phyloP scores from a whole-genome alignment of 2,888 invertebrate genomes.

The Apeira syringaria region DNA sequence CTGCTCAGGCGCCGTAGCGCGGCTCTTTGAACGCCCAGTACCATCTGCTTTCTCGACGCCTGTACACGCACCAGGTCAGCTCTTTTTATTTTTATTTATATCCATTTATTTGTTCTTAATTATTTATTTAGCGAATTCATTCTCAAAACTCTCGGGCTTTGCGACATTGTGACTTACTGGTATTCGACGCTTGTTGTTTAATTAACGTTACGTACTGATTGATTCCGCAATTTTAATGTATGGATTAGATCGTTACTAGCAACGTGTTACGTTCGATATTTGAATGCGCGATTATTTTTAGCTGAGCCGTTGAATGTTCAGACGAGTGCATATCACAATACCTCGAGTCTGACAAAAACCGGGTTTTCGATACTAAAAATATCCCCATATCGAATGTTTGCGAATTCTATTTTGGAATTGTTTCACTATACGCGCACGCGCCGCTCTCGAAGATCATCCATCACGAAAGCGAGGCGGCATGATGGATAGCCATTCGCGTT shows the following conservation, averaged over 20 bases:
- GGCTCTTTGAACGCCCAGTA: constrained; percentile 60
- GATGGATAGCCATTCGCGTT: constrained; percentile 12
- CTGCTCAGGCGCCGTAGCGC: constrained; percentile 52
- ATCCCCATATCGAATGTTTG: constrained; percentile 81
- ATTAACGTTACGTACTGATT: constrained; percentile 19
- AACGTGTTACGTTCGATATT: constrained; percentile 47
- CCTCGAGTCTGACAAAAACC: constrained; percentile 72
- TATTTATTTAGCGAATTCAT: constrained; percentile 49
- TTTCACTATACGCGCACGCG: constrained; percentile 45
- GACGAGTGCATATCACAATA: constrained; percentile 74
- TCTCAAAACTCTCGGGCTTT: constrained; percentile 42
- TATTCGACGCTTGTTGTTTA: constrained; percentile 27
- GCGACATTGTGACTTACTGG: constrained; percentile 42
- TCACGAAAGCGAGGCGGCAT: constrained; percentile 7
- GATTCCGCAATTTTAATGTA: constrained; percentile 31
- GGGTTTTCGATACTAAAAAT: constrained; percentile 79
- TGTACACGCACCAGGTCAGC: constrained; percentile 77
- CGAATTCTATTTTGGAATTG: constrained; percentile 78
- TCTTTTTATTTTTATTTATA: constrained; percentile 33
- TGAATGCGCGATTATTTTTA: constrained; percentile 61
- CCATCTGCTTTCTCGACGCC: constrained; percentile 68
- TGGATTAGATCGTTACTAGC: constrained; percentile 38
- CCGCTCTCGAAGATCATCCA: constrained; percentile 9
- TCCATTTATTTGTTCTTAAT: constrained; percentile 1
- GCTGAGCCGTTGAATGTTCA: constrained; percentile 57